A percentile compares a stretch with the other conserved stretches of the same genome.
phyloP scores from a whole-genome alignment of 1,140 invertebrate species.

The Aphelinus atriplicis region DNA sequence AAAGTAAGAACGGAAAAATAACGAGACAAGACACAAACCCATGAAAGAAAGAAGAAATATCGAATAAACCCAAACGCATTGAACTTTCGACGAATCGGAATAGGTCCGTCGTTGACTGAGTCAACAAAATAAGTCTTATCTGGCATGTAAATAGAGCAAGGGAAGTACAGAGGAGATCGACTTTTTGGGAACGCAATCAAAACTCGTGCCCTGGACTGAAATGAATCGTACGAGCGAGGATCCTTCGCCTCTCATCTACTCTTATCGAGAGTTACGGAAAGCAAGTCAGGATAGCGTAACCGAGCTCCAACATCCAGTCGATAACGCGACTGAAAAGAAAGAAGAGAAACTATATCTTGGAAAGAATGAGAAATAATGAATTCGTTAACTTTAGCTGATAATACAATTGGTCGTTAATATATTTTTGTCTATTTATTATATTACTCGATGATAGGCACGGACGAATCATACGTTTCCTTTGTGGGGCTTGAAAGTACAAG shows the following conservation, averaged over 20 bases:
- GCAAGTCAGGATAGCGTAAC: no score
- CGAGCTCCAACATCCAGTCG: background rate
- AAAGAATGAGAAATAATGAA: constrained; percentile 8
- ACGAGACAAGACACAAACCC: constrained; percentile 11
- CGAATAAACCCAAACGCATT: constrained; percentile 31
- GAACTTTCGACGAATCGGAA: constrained; percentile 35
- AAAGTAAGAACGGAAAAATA: constrained; percentile 57
- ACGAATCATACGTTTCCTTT: constrained; percentile 24
- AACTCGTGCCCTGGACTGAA: constrained; percentile 40
- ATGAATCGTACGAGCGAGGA: constrained; percentile 19
- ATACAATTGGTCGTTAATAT: constrained; percentile 33
- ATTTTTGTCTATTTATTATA: constrained; percentile 37
- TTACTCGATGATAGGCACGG: constrained; percentile 4
- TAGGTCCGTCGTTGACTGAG: constrained; percentile 40
- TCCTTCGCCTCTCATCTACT: constrained; percentile 32
- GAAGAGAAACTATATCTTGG: background rate
- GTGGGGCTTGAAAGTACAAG: constrained; percentile 13
- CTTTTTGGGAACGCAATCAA: constrained; percentile 39
- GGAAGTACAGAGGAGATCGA: constrained; percentile 11
- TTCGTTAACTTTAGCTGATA: constrained; percentile 37
- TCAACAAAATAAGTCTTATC: constrained; percentile 37
- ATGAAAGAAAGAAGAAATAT: constrained; percentile 5
- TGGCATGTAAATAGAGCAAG: constrained; percentile 39
- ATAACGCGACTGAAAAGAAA: constrained; percentile 1
- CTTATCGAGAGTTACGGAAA: background rate